Evolutionary conservation across 2,797 vertebrate species (phyloP).

Genomic region (Sebastes minor): DNA sequence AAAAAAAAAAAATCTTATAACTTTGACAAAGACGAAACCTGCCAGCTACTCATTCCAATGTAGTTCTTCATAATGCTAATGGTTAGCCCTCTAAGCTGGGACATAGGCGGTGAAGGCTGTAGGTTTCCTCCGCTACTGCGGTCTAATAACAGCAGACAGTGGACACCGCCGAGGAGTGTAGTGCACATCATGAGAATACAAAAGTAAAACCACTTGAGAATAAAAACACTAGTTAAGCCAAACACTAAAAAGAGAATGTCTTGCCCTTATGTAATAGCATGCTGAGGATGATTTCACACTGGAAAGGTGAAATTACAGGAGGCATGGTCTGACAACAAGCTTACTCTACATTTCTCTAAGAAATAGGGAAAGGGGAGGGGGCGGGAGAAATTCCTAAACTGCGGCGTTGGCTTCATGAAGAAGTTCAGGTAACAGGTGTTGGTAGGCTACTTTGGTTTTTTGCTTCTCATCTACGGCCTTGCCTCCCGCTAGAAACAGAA

Average conservation of each 20-base stretch:
- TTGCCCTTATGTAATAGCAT: constrained; percentile 6
- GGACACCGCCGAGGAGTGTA: neutral
- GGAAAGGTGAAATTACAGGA: constrained; percentile 9
- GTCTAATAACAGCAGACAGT: constrained; percentile 3
- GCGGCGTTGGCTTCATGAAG: constrained; percentile 46
- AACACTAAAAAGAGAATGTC: neutral
- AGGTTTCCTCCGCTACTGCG: neutral
- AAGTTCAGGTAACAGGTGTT: constrained; percentile 64
- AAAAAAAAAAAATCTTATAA: neutral
- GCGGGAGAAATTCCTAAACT: constrained; percentile 33
- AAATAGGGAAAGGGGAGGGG: neutral
- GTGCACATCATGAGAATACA: neutral
- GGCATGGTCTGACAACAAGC: constrained; percentile 21
- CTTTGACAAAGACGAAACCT: neutral
- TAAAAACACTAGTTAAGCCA: constrained; percentile 2
- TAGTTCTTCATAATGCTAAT: constrained; percentile 16
- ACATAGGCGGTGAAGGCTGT: neutral
- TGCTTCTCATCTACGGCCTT: constrained; percentile 48
- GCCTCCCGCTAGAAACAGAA: constrained; percentile 63
- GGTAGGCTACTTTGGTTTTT: constrained; percentile 70
- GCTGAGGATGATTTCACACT: constrained; percentile 10
- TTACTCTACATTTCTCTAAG: constrained; percentile 24
- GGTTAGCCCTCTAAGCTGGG: constrained; percentile 31
- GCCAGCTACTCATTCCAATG: neutral
- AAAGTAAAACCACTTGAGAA: constrained; percentile 9